These are phyloP conservation scores for Coelinius sp. DNA, from an alignment of 2,888 invertebrate genomes.

Conservation along the genomic window DNA sequence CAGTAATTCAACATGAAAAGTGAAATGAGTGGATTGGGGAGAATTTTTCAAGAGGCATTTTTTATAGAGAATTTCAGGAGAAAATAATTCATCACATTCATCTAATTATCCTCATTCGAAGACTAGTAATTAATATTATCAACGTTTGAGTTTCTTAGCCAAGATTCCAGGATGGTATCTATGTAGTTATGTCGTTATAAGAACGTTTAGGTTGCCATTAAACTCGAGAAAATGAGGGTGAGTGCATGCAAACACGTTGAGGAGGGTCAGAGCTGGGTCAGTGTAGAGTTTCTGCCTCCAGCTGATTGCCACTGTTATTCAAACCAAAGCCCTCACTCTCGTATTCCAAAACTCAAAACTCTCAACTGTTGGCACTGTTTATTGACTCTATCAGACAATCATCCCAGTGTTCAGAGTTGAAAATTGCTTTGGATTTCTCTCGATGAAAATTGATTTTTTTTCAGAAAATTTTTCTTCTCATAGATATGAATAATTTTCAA, in stretches of 20 bases:
- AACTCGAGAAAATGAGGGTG: constrained; percentile 42
- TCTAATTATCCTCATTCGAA: background rate
- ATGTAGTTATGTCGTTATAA: constrained; percentile 41
- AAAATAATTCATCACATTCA: background rate
- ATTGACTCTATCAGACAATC: constrained; percentile 24
- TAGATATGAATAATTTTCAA: too few relatives aligned
- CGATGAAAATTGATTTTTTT: background rate
- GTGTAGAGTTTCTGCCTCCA: constrained; percentile 15
- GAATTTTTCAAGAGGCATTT: too few relatives aligned
- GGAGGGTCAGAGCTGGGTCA: constrained; percentile 38
- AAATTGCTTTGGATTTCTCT: constrained; percentile 12
- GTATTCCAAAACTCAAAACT: constrained; percentile 12
- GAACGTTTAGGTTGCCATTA: constrained; percentile 46
- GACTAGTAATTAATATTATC: constrained; percentile 4
- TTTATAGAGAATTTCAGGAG: background rate
- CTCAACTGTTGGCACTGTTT: constrained; percentile 17
- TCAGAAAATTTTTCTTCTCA: too few relatives aligned
- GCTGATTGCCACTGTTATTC: constrained; percentile 31
- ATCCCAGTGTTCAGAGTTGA: constrained; percentile 15
- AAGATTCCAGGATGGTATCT: constrained; percentile 14
- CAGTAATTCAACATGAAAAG: too few relatives aligned
- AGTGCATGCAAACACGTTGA: constrained; percentile 47
- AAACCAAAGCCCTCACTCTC: background rate
- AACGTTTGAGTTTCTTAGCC: constrained; percentile 13
- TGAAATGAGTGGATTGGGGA: too few relatives aligned